These are phyloP conservation scores for Pomatorhinus ruficollis DNA, from an alignment of 2,113 vertebrate genomes.

Conservation along the genomic window DNA sequence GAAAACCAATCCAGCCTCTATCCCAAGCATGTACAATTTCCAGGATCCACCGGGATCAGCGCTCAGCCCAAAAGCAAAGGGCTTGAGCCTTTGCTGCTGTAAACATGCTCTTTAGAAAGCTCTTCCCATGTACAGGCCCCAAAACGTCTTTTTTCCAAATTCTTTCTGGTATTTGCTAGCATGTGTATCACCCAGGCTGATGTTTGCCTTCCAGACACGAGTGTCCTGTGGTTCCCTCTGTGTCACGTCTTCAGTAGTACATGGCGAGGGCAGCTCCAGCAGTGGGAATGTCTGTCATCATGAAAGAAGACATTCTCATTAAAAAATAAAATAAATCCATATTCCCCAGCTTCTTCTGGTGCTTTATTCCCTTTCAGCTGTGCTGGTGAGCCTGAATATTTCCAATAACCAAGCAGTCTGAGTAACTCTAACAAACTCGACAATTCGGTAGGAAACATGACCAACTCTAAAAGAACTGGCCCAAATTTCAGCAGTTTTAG, in stretches of 20 bases:
- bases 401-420: background rate
- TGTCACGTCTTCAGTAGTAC: background rate
- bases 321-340: background rate
- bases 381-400: background rate
- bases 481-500: conserved; percentile 2
- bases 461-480: background rate
- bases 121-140: background rate
- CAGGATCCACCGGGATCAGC: background rate
- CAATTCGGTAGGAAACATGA: background rate
- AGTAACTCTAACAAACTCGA: background rate
- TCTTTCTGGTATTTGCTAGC: background rate
- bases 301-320: background rate
- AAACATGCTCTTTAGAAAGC: background rate
- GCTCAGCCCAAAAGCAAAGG: background rate
- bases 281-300: background rate
- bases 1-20: background rate
- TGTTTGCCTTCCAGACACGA: background rate
- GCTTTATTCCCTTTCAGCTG: background rate
- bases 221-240: background rate
- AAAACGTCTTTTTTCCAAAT: background rate
- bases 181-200: background rate
- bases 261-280: background rate
- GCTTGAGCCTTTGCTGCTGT: background rate
- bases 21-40: background rate
- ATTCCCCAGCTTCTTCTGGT: background rate